Evolutionary conservation across 2,113 vertebrate genomes (phyloP), one percentile per base, ranked within the genome.

Genomic region (Tiliqua scincoides): DNA sequence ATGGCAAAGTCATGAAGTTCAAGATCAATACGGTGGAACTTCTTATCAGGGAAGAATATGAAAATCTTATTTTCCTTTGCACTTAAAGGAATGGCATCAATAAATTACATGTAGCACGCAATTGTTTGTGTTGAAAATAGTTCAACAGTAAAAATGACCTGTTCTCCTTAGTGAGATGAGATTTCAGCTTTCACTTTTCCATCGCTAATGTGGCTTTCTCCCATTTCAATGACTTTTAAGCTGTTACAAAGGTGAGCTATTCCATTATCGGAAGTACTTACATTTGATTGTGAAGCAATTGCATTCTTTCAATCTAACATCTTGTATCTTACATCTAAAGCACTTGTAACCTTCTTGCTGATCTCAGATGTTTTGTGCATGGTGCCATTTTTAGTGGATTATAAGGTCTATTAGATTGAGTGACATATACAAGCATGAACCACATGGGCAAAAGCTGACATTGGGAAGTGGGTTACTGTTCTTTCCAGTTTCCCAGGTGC

Each of bases 41-140:
- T 89, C 78, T 92, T 91, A 87, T 85, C 17, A 79, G 85, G 80
- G 32, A 85, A 86, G 67, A 90, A 87, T 91, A 87, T 59, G 88
- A 89, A 78, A 90, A 57, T 89, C 83, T 87, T 83, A 52, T 89
- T 73, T 82, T 83, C 57, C 62, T 90, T 84, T 63, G 40, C 85
- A 87, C 87, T 91, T 93, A 76, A 57, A 27, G 77, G 85, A 87
- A 88, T 90, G 80, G 4, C 25, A 79, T 52, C 79, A 52, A 80
- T 85, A 88, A 74, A 85, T 78, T 85, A 73, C 40, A 32, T 68
- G 21, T 83, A 72, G 43, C 17, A 83, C 70, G 40, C n/a, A 80
- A 59, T 61, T 70, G 35, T 88, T 89, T 81, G 15, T 83, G 62
- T 77, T 88, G 67, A 18, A 90, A 84, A 52, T 76, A 78, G 9